Percentiles rank a stretch among this genome's conserved stretches.
phyloP scores from a whole-genome alignment of 2,888 invertebrate genomes.

The Xylota segnis region DNA sequence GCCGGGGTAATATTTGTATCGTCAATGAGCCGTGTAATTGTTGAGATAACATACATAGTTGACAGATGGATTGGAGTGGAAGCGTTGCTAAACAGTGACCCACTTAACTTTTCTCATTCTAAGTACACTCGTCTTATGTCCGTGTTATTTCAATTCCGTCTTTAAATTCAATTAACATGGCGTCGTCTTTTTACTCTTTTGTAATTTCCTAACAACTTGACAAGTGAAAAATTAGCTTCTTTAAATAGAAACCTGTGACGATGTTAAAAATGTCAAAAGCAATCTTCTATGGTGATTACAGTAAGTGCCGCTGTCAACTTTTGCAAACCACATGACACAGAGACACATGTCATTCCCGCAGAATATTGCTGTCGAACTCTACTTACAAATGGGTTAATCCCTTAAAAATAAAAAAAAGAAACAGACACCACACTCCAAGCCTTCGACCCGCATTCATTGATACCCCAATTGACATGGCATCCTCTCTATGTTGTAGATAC shows the following conservation, averaged over 20 bases:
- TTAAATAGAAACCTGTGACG: constrained; percentile 12
- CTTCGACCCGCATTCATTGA: constrained; percentile 67
- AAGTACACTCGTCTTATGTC: background rate
- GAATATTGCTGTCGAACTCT: constrained; percentile 60
- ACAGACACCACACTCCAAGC: constrained; percentile 4
- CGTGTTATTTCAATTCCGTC: constrained; percentile 30
- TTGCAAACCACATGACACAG: constrained; percentile 19
- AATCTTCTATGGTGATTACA: constrained; percentile 48
- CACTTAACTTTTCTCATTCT: background rate
- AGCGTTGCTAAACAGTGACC: background rate
- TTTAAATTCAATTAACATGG: constrained; percentile 8
- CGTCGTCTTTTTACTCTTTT: constrained; percentile 3
- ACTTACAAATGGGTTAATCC: constrained; percentile 68
- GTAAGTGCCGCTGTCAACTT: constrained; percentile 66
- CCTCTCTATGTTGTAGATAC: constrained; percentile 55
- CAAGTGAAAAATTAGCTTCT: constrained; percentile 42
- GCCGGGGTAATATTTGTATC: background rate
- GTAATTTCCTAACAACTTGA: constrained; percentile 23
- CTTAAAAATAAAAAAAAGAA: constrained; percentile 25
- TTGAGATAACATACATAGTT: background rate
- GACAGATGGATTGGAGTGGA: background rate
- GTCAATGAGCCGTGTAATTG: constrained; percentile 36
- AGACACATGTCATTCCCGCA: constrained; percentile 67
- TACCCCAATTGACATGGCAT: constrained; percentile 71
- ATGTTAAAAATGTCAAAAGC: constrained; percentile 58